Percentiles rank a stretch among this genome's conserved stretches.
Conservation (phyloP, 1,140 invertebrate genomes). For the Drosophila rhopaloa region DNA sequence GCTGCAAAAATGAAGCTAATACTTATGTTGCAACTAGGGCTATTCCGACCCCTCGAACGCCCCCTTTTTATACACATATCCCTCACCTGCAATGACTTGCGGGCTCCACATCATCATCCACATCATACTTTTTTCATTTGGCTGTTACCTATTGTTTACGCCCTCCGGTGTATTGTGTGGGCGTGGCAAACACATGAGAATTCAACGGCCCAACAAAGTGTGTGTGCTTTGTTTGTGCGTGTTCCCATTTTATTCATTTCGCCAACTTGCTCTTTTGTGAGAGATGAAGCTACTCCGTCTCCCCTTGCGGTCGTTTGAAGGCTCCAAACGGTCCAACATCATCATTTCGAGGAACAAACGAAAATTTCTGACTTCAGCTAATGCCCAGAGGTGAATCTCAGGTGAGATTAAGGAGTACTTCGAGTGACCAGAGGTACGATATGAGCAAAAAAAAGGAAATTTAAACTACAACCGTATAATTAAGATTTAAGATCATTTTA, state of each 20-base stretch:
- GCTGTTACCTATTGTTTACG: conserved; percentile 52
- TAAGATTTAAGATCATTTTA: no score
- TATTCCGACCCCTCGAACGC: conserved; percentile 26
- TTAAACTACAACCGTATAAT: no score
- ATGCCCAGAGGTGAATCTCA: conserved; percentile 11
- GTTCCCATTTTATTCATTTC: conserved; percentile 62
- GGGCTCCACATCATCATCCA: conserved; percentile 51
- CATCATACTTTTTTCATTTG: conserved; percentile 56
- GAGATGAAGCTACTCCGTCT: conserved; percentile 1
- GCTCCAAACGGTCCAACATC: conserved; percentile 23
- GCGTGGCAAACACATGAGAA: conserved; percentile 64
- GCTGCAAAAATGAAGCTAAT: conserved; percentile 79
- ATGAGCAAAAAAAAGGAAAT: not conserved
- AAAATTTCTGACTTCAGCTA: conserved; percentile 2
- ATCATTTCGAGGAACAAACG: conserved; percentile 2
- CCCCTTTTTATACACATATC: conserved; percentile 9
- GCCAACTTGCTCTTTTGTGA: conserved; percentile 55
- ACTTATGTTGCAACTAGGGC: conserved; percentile 74
- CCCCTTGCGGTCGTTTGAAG: conserved; percentile 28
- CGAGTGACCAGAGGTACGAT: conserved; percentile 8
- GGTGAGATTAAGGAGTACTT: conserved; percentile 4
- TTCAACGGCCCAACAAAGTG: conserved; percentile 24
- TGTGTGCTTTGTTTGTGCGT: conserved; percentile 34
- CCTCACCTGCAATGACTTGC: conserved; percentile 67
- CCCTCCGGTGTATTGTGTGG: conserved; percentile 57